phyloP scores from a whole-genome alignment of 2,888 invertebrate genomes.

The Monochamus alternatus region DNA sequence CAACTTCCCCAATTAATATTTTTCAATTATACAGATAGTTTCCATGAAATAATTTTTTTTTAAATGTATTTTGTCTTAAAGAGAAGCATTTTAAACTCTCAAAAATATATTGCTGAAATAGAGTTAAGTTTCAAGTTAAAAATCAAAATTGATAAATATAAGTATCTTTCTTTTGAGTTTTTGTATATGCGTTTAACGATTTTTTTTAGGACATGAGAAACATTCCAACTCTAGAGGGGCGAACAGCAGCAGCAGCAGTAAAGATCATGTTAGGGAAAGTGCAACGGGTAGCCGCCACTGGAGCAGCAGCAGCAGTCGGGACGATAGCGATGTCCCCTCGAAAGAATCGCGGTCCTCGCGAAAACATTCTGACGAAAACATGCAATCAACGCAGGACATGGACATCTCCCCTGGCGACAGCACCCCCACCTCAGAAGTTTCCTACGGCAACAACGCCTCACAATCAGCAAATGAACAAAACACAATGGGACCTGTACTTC shows the following conservation, averaged over 20 bases:
- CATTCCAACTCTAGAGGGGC: slow-evolving; percentile 81
- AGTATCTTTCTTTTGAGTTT: too few relatives aligned
- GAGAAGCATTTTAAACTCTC: too few relatives aligned
- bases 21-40: too few relatives aligned
- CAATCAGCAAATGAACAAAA: slow-evolving; percentile 72
- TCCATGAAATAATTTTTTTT: too few relatives aligned
- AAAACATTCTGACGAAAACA: slow-evolving; percentile 58
- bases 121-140: too few relatives aligned
- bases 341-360: slow-evolving; percentile 65
- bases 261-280: slow-evolving; percentile 58
- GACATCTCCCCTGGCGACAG: slow-evolving; percentile 94
- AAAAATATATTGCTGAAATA: too few relatives aligned
- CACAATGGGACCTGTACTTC: slow-evolving; percentile 74
- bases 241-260: slow-evolving; percentile 69
- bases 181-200: too few relatives aligned
- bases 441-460: slow-evolving; percentile 73
- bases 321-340: slow-evolving; percentile 59
- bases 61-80: too few relatives aligned
- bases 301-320: slow-evolving; percentile 65
- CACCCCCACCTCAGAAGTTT: slow-evolving; percentile 88
- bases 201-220: slow-evolving; percentile 76
- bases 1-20: too few relatives aligned
- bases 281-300: slow-evolving; percentile 66
- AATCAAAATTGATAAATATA: not conserved
- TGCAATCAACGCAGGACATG: slow-evolving; percentile 78